Evolutionary conservation across 1,140 invertebrate species (phyloP), one percentile per base, ranked within the genome.

Genomic region (Ceratina calcarata): DNA sequence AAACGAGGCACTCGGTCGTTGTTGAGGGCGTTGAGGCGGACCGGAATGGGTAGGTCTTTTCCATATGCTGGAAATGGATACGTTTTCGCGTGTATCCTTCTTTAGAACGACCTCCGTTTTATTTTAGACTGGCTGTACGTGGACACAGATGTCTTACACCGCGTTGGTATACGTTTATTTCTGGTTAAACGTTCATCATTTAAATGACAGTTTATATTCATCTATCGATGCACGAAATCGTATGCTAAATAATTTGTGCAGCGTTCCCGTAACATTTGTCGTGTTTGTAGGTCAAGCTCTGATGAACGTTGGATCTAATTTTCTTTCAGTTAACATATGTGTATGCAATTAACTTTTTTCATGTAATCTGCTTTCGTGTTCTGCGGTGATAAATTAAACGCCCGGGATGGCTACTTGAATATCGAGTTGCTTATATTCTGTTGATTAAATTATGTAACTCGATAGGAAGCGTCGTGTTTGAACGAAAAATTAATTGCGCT

Each of bases 1-100:
- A 82, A 82, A 78, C 67, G 60, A 72, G 69, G 65, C 45, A 45
- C 61, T 78, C 64, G 55, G n/a, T 45, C 60, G 66, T 71, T 78
- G 74, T 75, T 75, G 69, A 67, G 24, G 67, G 37, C 53, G 13
- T 10, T n/a, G 24, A 12, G 62, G 71, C 55, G 61, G 16, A 78
- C 10, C 58, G 20, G 70, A 79, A 72, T 68, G 58, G 27, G 62
- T 37, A n/a, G 45, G 27, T 16, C 53, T 45, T 51, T 66, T 73
- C 32, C 37, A 53, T 45, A n/a, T 51, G 20, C 22, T 58, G 55
- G 22, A 72, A 74, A 65, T 62, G 51, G 79, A 78, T 79, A 69
- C 37, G 32, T 64, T 16, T 76, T 24, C 18, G 57, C 7, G 61
- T 18, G 20, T 67, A 75, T 72, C 32, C 61, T 67, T 75, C 51